Base-by-base conservation (phyloP, 1,140 invertebrate genomes). In the Apis florea region DNA sequence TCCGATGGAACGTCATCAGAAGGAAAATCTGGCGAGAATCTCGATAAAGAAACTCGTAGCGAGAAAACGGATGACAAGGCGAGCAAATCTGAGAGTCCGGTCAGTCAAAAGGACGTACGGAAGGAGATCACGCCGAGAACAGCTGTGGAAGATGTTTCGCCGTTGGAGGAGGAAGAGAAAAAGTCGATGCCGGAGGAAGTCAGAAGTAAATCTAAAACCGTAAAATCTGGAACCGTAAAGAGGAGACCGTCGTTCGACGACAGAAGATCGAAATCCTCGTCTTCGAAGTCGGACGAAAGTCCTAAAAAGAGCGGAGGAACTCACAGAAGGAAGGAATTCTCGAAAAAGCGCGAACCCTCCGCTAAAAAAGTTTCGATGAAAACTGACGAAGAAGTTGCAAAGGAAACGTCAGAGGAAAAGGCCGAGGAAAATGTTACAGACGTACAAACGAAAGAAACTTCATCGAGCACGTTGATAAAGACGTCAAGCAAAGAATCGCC, bases 381-480 rank as follows among this genome's bases (percentile, higher is more conserved):
- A 24, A n/a, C 19, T 12, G 68, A 26, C 19, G 51, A 75, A 24
- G 54, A 31, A 17, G 4, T n/a, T 9, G n/a, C 13, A 4, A 40
- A 86, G 26, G 68, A 86, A 40, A 74, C 12, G 3, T 53, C 64
- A 21, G 84, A 88, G 24, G 47, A 80, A 89, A 79, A 82, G 88
- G 88, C 58, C 85, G 84, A 86, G 83, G 89, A 88, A 73, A 81
- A 56, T 26, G 17, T 19, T 13, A 24, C 21, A 47, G 68, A 88
- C n/a, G n/a, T 24, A 12, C 68, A 69, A 54, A 17, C 11, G 54
- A 80, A 78, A 26, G 53, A 31, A 1, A 21, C 49, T 49, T 21
- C 15, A 9, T 47, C 17, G 19, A 19, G 0, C 6, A 15, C 0
- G 12, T 24, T 19, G 21, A 51, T 21, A 19, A 53, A 77, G 24